Evolutionary conservation across 1,140 invertebrate genomes (phyloP).

Genomic region (Cydia pomonella): DNA sequence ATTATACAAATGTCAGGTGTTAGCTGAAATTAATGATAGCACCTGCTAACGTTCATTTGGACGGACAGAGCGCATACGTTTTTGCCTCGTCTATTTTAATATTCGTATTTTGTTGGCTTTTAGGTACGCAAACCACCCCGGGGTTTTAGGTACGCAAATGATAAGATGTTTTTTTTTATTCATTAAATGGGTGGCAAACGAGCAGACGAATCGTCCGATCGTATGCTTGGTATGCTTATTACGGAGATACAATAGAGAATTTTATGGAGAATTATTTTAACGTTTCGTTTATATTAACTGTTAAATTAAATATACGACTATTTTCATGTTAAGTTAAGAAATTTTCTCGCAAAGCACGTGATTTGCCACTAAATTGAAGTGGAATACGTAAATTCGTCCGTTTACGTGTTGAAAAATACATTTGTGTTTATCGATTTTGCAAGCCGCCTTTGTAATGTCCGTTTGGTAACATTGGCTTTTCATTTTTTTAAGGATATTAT

Average conservation of each 20-base stretch:
- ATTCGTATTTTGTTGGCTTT: background rate
- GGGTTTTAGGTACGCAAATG: too few species aligned
- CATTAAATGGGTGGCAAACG: too few species aligned
- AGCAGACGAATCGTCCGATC: too few species aligned
- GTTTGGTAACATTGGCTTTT: background rate
- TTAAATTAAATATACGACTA: background rate
- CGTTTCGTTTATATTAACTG: background rate
- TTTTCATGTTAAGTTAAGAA: background rate
- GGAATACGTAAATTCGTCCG: background rate
- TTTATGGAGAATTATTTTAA: too few species aligned
- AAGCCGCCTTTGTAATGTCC: background rate
- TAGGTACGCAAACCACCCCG: background rate
- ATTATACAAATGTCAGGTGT: conserved; percentile 24
- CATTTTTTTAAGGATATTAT: background rate
- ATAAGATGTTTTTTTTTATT: too few species aligned
- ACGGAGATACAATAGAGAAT: too few species aligned
- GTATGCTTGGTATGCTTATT: too few species aligned
- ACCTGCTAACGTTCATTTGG: conserved; percentile 31
- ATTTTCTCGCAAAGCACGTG: background rate
- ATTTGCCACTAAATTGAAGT: background rate
- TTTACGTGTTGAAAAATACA: background rate
- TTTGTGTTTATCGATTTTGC: conserved; percentile 9
- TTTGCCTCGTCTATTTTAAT: background rate
- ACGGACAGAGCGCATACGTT: conserved; percentile 4
- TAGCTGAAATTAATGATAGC: conserved; percentile 30